These are phyloP conservation scores for Brevimyrus niger DNA, from an alignment of 2,113 vertebrate species.

Conservation along the genomic window DNA sequence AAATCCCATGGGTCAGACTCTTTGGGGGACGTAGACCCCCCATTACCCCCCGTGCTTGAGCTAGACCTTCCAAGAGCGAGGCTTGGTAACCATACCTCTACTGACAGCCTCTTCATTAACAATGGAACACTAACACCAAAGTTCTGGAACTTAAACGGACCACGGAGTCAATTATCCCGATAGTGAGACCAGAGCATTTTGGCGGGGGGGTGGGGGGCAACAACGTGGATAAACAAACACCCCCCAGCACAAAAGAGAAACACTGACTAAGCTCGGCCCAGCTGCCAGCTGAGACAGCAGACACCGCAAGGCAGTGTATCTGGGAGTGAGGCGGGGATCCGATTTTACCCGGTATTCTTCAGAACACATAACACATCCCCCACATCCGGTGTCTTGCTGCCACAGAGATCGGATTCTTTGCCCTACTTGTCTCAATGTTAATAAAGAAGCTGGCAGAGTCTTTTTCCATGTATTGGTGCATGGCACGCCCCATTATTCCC, in stretches of 20 bases:
- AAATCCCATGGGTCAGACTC: neutral
- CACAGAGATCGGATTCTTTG: neutral
- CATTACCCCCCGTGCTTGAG: neutral
- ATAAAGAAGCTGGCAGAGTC: constrained; percentile 51
- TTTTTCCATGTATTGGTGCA: constrained; percentile 26
- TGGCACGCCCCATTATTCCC: neutral
- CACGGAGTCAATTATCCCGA: neutral
- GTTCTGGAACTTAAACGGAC: neutral
- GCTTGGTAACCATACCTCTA: neutral
- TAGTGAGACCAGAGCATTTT: neutral
- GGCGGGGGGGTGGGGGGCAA: neutral
- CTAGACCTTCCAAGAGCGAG: neutral
- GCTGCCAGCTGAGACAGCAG: neutral
- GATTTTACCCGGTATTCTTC: constrained; percentile 30
- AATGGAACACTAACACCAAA: neutral
- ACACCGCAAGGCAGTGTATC: neutral
- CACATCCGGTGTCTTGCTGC: neutral
- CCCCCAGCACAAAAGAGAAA: neutral
- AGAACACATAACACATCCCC: constrained; percentile 27
- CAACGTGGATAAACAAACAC: neutral
- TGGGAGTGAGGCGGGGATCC: constrained; percentile 10
- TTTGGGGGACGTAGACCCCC: neutral
- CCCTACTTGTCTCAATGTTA: neutral
- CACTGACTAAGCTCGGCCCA: neutral
- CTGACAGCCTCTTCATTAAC: neutral